A percentile compares a stretch with the other conserved stretches of the same genome.
Evolutionary conservation across 30 jellyfish, hydroid and myxozoan species (phyloP).

Genomic region (Cassiopea andromeda): DNA sequence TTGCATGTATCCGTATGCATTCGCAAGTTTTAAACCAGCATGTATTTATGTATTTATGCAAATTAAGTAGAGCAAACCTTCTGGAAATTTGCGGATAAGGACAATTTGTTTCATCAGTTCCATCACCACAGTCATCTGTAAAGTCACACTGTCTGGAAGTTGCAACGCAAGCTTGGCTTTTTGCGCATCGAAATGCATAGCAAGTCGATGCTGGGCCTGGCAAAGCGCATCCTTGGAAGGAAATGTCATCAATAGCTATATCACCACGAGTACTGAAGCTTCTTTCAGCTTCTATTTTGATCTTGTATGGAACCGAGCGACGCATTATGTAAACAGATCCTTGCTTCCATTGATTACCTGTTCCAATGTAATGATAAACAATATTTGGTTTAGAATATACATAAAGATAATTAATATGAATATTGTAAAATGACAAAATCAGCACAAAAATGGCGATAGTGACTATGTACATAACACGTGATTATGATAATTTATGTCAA

Average conservation of each 20-base stretch:
- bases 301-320: conserved; percentile 76
- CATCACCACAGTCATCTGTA: conserved; percentile 98
- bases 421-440: too few species aligned
- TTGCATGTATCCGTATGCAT: too few species aligned
- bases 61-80: conserved; percentile 42
- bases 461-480: too few species aligned
- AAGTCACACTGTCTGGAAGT: conserved; percentile 76
- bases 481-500: too few species aligned
- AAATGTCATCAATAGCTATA: conserved; percentile 93
- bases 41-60: not conserved
- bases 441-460: too few species aligned
- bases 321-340: conserved; percentile 89
- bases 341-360: conserved; percentile 93
- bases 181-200: conserved; percentile 79
- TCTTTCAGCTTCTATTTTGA: conserved; percentile 87
- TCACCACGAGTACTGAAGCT: conserved; percentile 90
- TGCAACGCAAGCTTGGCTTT: conserved; percentile 84
- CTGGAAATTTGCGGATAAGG: conserved; percentile 64
- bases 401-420: too few species aligned
- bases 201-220: conserved; percentile 90
- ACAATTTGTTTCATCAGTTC: conserved; percentile 92
- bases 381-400: too few species aligned
- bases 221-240: conserved; percentile 81
- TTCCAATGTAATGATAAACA: not conserved
- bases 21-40: too few species aligned